Conservation (phyloP, 2,113 vertebrate species). For the Nothocercus nigrocapillus region DNA sequence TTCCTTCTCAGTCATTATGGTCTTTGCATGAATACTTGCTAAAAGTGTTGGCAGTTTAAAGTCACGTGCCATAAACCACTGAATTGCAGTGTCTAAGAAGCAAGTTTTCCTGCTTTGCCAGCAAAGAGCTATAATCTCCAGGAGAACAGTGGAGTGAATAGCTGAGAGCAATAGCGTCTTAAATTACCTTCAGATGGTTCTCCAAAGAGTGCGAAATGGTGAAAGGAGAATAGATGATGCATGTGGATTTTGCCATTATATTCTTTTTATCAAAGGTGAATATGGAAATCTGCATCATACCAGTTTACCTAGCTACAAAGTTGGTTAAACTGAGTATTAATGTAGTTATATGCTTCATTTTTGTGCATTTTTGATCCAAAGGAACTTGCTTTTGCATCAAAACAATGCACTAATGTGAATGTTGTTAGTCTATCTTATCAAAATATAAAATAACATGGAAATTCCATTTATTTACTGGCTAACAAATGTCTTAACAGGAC, state of each 20-base stretch:
- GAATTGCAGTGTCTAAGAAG: neutral
- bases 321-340: neutral
- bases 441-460: neutral
- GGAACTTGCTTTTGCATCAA: neutral
- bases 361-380: neutral
- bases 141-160: neutral
- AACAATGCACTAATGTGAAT: neutral
- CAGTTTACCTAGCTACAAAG: neutral
- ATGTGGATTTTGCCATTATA: neutral
- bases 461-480: neutral
- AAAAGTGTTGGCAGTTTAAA: neutral
- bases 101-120: neutral
- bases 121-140: neutral
- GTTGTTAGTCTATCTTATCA: neutral
- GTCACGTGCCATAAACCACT: neutral
- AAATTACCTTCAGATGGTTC: neutral
- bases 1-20: neutral
- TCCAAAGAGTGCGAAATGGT: neutral
- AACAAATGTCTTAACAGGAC: neutral
- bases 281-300: neutral
- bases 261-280: neutral
- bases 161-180: neutral
- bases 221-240: neutral
- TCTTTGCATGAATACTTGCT: neutral
- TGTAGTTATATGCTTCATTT: neutral